These are phyloP conservation scores for Euspilapteryx auroguttella DNA, from an alignment of 2,888 invertebrate genomes.

Conservation along the genomic window DNA sequence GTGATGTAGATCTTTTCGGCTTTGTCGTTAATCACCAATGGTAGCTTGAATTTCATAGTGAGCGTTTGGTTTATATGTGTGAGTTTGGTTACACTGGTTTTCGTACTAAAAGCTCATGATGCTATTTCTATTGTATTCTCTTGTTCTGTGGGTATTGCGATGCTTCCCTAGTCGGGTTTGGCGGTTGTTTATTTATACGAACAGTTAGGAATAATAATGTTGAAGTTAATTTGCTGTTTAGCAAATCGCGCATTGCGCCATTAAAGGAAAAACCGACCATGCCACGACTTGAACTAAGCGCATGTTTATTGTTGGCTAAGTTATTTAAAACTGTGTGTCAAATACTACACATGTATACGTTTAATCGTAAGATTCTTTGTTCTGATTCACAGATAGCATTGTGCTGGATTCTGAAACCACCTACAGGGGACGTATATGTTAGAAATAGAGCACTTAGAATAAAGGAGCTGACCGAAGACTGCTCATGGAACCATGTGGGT, in stretches of 20 bases:
- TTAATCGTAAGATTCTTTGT: conserved; percentile 2
- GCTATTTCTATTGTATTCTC: too few relatives aligned
- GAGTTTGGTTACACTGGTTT: too few relatives aligned
- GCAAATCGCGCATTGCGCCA: conserved; percentile 10
- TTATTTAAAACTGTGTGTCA: conserved; percentile 3
- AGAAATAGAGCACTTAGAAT: conserved; percentile 8
- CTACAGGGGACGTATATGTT: conserved; percentile 7
- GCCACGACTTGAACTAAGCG: conserved; percentile 9
- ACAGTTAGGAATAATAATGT: conserved; percentile 5
- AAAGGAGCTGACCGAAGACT: conserved; percentile 4
- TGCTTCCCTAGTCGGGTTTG: conserved; percentile 8
- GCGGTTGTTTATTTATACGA: conserved; percentile 9
- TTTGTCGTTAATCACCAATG: too few relatives aligned
- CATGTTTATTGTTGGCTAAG: conserved; percentile 7
- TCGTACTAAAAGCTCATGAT: too few relatives aligned
- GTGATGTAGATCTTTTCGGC: too few relatives aligned
- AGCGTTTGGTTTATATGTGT: too few relatives aligned
- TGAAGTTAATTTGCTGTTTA: conserved; percentile 7
- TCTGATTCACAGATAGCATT: conserved; percentile 7
- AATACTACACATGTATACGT: conserved; percentile 2
- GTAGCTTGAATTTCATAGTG: too few relatives aligned
- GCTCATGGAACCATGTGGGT: conserved; percentile 7
- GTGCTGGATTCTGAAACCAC: conserved; percentile 8
- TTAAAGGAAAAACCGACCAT: conserved; percentile 4
- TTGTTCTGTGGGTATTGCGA: too few relatives aligned